Evolutionary conservation across 2,113 vertebrate genomes (phyloP), one percentile per base, ranked within the genome.

Genomic region (Peromyscus californicus): DNA sequence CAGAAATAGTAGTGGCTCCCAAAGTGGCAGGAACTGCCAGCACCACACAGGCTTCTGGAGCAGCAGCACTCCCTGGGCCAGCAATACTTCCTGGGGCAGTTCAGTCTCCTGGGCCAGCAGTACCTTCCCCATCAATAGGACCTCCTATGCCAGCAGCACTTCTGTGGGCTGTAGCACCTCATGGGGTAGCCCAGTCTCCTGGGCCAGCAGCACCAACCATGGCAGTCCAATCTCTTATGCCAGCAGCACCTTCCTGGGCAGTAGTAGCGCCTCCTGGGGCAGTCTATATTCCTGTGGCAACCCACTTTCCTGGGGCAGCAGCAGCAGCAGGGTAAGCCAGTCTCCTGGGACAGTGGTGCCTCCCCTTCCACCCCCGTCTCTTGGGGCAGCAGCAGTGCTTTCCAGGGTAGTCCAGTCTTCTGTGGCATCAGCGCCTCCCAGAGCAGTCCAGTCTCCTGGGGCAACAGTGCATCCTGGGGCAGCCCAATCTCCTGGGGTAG

Each of bases 21-120:
- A 95, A 95, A 45, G 6, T 91, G 54, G 16, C 93, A 70, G 93
- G 96, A n/a, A 16, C 22, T 31, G 42, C 93, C 63, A 70, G 24
- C 3, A 36, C 61, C 78, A 39, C 33, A 31, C 93, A 95, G 80
- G 21, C 4, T 75, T 24, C 76, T 13, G 24, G 24, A 70, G 3
- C 11, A 54, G 9, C 9, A 82, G 21, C 19, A 9, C 22, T n/a
- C 79, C n/a, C 65, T 57, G n/a, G 22, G 22, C 21, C 54, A 45
- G 29, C 54, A 84, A 51, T 51, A 9, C 51, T 51, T 11, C 51
- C 51, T 51, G 51, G 31, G 89, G 39, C 12, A 72, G 48, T 24
- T 31, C 21, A 48, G 45, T 4, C 45, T 48, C 45, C 45, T 48
- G n/a, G 45, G 45, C 45, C 45, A 7, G 45, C 45, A 48, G 7